Conservation (phyloP, 2,113 vertebrate genomes). For the Parotia lawesii region DNA sequence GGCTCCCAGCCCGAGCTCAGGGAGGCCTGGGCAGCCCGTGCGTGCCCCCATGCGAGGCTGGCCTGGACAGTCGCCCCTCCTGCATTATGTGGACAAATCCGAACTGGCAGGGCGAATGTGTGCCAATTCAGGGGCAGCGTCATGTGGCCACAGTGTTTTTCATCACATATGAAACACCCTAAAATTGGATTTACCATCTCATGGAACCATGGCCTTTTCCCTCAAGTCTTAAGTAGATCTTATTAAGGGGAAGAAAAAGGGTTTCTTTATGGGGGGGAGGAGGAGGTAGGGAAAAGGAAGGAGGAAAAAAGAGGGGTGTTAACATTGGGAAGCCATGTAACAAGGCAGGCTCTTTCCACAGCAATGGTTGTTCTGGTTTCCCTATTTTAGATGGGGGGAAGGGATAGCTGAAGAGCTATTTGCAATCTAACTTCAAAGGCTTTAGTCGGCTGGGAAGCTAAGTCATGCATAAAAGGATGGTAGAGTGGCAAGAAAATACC, state of each 20-base stretch:
- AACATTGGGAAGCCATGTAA: not conserved
- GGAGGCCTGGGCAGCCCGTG: not conserved
- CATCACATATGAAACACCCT: conserved; percentile 30
- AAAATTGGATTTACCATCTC: conserved; percentile 55
- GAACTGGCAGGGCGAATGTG: conserved; percentile 3
- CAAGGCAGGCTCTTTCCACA: not conserved
- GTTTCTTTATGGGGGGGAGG: not conserved
- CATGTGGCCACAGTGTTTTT: not conserved
- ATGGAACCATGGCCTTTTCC: conserved; percentile 33
- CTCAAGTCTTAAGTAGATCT: conserved; percentile 45
- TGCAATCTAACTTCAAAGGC: conserved; percentile 60
- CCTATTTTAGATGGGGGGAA: conserved; percentile 12
- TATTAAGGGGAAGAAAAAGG: not conserved
- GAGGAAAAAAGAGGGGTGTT: not conserved
- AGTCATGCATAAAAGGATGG: conserved; percentile 67
- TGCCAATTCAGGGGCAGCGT: conserved; percentile 19
- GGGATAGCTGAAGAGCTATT: conserved; percentile 31
- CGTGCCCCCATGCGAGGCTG: rapidly evolving
- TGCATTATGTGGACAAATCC: not conserved
- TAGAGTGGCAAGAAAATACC: conserved; percentile 58
- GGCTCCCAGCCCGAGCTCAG: not conserved
- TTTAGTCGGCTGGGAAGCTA: conserved; percentile 43
- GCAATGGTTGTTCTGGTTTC: conserved; percentile 24
- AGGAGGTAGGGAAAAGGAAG: not conserved
- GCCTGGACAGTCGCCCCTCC: not conserved